Evolutionary conservation across 1,140 invertebrate species (phyloP), one percentile per base, ranked within the genome.

Genomic region (Macrosteles quadrilineatus): DNA sequence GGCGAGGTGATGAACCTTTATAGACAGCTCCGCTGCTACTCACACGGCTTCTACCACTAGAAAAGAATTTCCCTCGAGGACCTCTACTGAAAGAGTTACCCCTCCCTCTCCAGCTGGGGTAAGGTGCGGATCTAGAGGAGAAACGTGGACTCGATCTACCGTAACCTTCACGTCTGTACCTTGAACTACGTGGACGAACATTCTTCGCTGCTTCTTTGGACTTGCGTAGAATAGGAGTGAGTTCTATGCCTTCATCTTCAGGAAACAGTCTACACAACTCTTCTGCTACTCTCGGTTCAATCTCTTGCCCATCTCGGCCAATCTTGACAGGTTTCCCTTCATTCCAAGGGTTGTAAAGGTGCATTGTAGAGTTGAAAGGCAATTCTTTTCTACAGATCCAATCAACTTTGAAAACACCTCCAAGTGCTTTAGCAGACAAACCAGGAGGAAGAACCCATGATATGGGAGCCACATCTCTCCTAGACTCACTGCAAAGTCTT

Each of bases 261-360:
- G 95, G 92, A 82, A 99, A 98, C 45, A 98, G 82, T 74, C 95
- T 88, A 80, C 97, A 98, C 31, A 99, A 83, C 80, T 97, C 93
- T 80, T 96, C 94, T 32, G 94, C 97, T 71, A 98, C 94, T 78
- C 92, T 88, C 14, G 96, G 95, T 78, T 98, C 96, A 72, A 98
- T 95, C 86, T 98, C 96, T 86, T 98, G 97, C 19, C 97, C 97
- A 87, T 99, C 97, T 75, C 97, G 86, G 17, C 96, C 97, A 78
- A 99, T 98, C 86, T 99, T 99, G 0, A 99, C 96, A 64, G 96
- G 96, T 82, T 98, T 98, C 32, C 95, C 94, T 80, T 98, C 95
- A 86, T 99, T 99, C 95, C 96, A 98, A 2, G 95, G 91, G 85
- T 99, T 99, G 77, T 96, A 96, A 27, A 99, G 83, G 82, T 98